phyloP scores from a whole-genome alignment of 2,888 invertebrate species.

The Amphipoea lucens region DNA sequence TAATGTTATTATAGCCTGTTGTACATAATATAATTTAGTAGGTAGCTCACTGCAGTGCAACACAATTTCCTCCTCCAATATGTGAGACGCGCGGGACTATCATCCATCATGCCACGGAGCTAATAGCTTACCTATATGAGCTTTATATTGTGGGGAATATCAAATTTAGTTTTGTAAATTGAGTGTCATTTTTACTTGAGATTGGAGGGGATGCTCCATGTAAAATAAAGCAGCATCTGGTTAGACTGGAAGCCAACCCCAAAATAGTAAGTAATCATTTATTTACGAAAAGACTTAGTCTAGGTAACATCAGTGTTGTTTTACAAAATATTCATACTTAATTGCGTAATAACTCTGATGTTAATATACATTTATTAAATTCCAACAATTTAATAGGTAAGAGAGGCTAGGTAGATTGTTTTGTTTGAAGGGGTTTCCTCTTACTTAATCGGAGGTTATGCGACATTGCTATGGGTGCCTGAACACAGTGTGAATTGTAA shows the following conservation, averaged over 20 bases:
- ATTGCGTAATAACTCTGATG: no score
- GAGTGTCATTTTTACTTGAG: constrained; percentile 23
- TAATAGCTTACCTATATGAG: constrained; percentile 50
- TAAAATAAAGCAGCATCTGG: not conserved
- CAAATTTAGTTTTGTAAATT: constrained; percentile 50
- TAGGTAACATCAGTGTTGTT: no score
- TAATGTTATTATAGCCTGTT: no score
- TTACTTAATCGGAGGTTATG: not conserved
- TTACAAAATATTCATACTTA: no score
- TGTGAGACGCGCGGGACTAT: constrained; percentile 20
- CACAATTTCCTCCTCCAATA: constrained; percentile 57
- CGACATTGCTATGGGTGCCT: not conserved
- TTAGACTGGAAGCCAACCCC: not conserved
- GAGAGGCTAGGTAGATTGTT: no score
- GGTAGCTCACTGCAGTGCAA: constrained; percentile 33
- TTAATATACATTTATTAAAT: not conserved
- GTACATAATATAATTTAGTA: constrained; percentile 38
- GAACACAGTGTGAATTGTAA: no score
- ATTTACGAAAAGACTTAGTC: no score
- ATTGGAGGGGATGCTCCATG: not conserved
- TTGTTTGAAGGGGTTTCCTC: not conserved
- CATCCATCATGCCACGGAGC: constrained; percentile 60
- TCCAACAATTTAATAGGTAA: not conserved
- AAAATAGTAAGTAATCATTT: not conserved
- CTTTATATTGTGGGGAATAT: constrained; percentile 40